Conservation (phyloP, 2,888 invertebrate species). For the Nephrotoma guestfalica region DNA sequence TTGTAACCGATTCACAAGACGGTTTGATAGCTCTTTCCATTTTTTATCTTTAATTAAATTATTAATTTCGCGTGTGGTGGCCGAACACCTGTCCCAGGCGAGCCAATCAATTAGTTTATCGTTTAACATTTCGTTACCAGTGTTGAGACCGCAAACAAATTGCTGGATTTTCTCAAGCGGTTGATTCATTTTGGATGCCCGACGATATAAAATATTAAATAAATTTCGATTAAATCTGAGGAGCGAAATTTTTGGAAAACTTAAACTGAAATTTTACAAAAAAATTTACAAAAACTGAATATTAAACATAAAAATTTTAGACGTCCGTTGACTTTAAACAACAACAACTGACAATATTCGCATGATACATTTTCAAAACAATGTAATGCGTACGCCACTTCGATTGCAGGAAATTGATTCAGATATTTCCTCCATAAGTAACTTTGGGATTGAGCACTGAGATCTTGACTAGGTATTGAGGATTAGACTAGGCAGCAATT, state of each 20-base stretch:
- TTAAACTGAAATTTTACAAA: not conserved
- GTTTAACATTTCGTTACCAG: not conserved
- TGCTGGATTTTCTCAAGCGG: not conserved
- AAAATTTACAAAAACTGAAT: not conserved
- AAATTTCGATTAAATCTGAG: not conserved
- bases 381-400: not conserved
- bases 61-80: conserved; percentile 46
- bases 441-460: too few species aligned
- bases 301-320: too few species aligned
- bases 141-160: not conserved
- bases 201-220: not conserved
- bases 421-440: too few species aligned
- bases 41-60: conserved; percentile 39
- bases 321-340: too few species aligned
- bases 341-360: not conserved
- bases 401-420: not conserved
- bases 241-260: not conserved
- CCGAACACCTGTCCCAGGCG: conserved; percentile 11
- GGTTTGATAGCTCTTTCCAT: conserved; percentile 42
- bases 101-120: not conserved
- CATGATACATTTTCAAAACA: not conserved
- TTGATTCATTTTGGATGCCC: not conserved
- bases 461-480: too few species aligned
- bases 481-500: too few species aligned
- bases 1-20: conserved; percentile 54